Evolutionary conservation across 92 coral and sea anemone genomes (phyloP).

Genomic region (Zoanthus sansibaricus): DNA sequence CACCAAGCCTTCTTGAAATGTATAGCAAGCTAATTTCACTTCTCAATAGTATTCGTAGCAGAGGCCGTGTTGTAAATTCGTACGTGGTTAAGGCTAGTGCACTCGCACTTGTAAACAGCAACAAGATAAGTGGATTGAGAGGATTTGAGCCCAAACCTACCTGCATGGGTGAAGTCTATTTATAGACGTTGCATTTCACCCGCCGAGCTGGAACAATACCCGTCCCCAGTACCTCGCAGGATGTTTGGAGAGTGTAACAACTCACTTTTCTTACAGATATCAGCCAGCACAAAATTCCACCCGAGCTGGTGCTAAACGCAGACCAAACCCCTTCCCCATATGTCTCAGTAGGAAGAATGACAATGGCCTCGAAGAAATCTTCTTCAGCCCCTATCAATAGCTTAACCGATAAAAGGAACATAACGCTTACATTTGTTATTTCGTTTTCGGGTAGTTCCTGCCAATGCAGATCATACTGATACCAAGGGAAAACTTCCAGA

Average conservation of each 20-base stretch:
- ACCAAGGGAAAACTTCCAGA: constrained; percentile 62
- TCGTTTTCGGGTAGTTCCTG: constrained; percentile 59
- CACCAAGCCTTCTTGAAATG: constrained; percentile 53
- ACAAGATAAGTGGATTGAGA: constrained; percentile 21
- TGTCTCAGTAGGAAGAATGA: constrained; percentile 63
- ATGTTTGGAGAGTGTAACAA: constrained; percentile 60
- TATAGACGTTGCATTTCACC: background rate
- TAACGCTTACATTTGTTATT: constrained; percentile 64
- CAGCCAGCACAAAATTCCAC: constrained; percentile 50
- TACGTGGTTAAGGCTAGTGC: constrained; percentile 45
- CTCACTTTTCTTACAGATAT: background rate
- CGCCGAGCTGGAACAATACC: constrained; percentile 12
- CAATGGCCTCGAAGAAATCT: constrained; percentile 57
- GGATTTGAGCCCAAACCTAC: constrained; percentile 47
- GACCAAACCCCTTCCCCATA: constrained; percentile 59
- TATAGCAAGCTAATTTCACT: constrained; percentile 52
- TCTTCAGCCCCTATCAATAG: constrained; percentile 64
- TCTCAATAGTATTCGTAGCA: constrained; percentile 47
- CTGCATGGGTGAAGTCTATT: background rate
- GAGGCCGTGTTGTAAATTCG: constrained; percentile 51
- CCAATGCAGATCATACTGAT: constrained; percentile 62
- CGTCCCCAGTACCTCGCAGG: constrained; percentile 66
- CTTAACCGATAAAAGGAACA: constrained; percentile 58
- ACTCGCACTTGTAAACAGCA: constrained; percentile 59
- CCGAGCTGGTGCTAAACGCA: constrained; percentile 58